Evolutionary conservation across 1,140 invertebrate species (phyloP).

Genomic region (Sarcophaga peregrina): DNA sequence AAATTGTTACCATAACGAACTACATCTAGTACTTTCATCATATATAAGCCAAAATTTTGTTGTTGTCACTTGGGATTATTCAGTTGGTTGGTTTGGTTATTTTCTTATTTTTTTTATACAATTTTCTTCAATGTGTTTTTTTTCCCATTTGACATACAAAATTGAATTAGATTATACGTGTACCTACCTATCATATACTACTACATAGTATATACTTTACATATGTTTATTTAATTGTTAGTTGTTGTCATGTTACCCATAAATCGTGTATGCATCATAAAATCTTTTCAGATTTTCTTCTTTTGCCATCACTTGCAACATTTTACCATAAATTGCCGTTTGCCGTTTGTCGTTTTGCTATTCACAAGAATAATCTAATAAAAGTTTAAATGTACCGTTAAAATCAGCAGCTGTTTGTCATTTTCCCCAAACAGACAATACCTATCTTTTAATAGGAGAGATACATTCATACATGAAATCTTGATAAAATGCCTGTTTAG

Average conservation of each 20-base stretch:
- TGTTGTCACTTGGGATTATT: neutral
- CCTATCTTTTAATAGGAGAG: too few species aligned
- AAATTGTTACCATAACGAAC: neutral
- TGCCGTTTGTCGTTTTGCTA: too few species aligned
- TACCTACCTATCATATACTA: constrained; percentile 3
- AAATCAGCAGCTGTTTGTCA: too few species aligned
- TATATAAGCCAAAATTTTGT: neutral
- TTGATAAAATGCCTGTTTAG: too few species aligned
- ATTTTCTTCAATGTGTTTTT: neutral
- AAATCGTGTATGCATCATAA: constrained; percentile 31
- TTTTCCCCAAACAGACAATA: too few species aligned
- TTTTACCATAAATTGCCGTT: neutral
- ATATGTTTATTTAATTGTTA: constrained; percentile 36
- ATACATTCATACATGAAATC: too few species aligned
- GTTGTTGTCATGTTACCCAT: constrained; percentile 33
- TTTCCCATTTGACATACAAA: neutral
- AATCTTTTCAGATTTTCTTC: neutral
- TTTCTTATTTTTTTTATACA: too few species aligned
- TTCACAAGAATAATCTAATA: too few species aligned
- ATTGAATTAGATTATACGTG: constrained; percentile 33
- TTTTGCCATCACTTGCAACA: neutral
- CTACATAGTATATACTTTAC: too few species aligned
- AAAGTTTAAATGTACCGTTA: too few species aligned
- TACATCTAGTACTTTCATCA: constrained; percentile 24
- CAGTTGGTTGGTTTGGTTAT: too few species aligned